A percentile compares a stretch with the other conserved stretches of the same genome.
These are phyloP conservation scores for Calliphora vicina DNA, from an alignment of 1,140 invertebrate species.

Conservation along the genomic window DNA sequence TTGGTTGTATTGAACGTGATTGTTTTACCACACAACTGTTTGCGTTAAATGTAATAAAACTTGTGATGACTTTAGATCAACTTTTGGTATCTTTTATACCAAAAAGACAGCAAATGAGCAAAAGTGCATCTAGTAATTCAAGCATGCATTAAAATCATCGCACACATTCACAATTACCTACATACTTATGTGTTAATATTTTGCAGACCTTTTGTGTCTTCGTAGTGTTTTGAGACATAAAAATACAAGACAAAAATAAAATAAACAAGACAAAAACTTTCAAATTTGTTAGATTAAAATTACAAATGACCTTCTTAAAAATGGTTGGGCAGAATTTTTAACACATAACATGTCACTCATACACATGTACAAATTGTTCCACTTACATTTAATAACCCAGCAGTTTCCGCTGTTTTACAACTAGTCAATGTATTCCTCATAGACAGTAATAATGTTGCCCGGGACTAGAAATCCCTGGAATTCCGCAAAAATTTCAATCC, in stretches of 20 bases:
- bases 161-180: neutral
- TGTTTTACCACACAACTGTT: slow-evolving; percentile 36
- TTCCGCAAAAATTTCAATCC: too few relatives aligned
- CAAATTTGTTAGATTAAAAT: slow-evolving; percentile 60
- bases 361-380: neutral
- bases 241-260: neutral
- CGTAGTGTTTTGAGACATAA: neutral
- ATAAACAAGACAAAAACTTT: slow-evolving; percentile 46
- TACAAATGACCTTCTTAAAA: slow-evolving; percentile 59
- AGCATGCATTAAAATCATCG: neutral
- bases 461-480: too few relatives aligned
- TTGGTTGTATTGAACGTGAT: slow-evolving; percentile 18
- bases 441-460: too few relatives aligned
- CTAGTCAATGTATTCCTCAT: neutral
- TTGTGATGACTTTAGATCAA: slow-evolving; percentile 37
- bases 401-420: too few relatives aligned
- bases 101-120: neutral
- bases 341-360: neutral
- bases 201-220: slow-evolving; percentile 18
- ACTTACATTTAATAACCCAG: too few relatives aligned
- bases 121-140: neutral
- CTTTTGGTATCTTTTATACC: slow-evolving; percentile 37
- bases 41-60: slow-evolving; percentile 39
- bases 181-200: neutral
- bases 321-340: neutral